Evolutionary conservation across 1,140 invertebrate species (phyloP).

Genomic region (Drosophila mojavensis): DNA sequence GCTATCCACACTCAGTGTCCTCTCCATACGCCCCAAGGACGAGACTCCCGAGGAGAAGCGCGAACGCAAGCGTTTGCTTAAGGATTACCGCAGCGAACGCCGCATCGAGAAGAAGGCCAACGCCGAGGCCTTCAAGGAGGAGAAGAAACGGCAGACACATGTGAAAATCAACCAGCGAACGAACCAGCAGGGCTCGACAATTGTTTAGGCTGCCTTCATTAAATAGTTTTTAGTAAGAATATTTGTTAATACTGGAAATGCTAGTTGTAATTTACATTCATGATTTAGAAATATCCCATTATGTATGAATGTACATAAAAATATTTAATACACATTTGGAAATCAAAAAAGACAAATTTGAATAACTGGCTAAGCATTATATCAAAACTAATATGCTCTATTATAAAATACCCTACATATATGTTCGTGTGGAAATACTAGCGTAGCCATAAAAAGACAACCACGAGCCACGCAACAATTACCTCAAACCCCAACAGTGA

Average conservation of each 20-base stretch:
- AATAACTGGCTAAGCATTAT: neutral
- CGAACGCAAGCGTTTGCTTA: slow-evolving; percentile 92
- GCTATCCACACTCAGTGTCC: slow-evolving; percentile 88
- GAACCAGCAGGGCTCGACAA: slow-evolving; percentile 89
- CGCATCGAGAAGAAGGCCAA: slow-evolving; percentile 95
- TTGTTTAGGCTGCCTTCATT: slow-evolving; percentile 84
- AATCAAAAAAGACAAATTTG: neutral
- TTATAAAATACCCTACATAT: neutral
- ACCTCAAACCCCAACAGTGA: slow-evolving; percentile 32
- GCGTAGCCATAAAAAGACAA: slow-evolving; percentile 5
- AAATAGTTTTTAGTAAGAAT: slow-evolving; percentile 18
- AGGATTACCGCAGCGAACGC: slow-evolving; percentile 92
- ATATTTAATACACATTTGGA: slow-evolving; percentile 4
- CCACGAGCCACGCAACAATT: slow-evolving; percentile 54
- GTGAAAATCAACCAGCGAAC: slow-evolving; percentile 90
- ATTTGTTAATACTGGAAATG: slow-evolving; percentile 1
- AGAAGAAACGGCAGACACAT: slow-evolving; percentile 92
- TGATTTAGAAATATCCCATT: neutral
- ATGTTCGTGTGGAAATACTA: neutral
- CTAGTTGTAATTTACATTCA: slow-evolving; percentile 8
- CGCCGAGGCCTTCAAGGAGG: slow-evolving; percentile 93
- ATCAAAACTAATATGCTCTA: neutral
- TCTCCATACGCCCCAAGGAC: slow-evolving; percentile 91
- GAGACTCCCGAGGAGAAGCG: slow-evolving; percentile 93
- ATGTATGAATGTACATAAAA: slow-evolving; percentile 13